A percentile compares a stretch with the other conserved stretches of the same genome.
These are phyloP conservation scores for fruit fly (Drosophila melanogaster) DNA, from an alignment of 1,140 invertebrate species.

Conservation along the genomic window Release_6_plus_ISO1_MT NT_033777.3:20082001-20082500, in stretches of 20 bases:
- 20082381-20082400: constrained; percentile 65
- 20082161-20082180: constrained; percentile 91
- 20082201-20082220: constrained; percentile 91
- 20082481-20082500: constrained; percentile 31
- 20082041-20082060: constrained; percentile 90
- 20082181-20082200: constrained; percentile 95
- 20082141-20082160: constrained; percentile 95
- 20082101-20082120: constrained; percentile 96
- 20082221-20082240: constrained; percentile 93
- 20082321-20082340: constrained; percentile 91
- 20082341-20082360: constrained; percentile 79
- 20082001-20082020: constrained; percentile 93
- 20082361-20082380: constrained; percentile 64
- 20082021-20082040: constrained; percentile 91
- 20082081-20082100: constrained; percentile 88
- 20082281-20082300: constrained; percentile 94
- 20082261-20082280: constrained; percentile 91
- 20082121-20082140: constrained; percentile 94
- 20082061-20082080: constrained; percentile 91
- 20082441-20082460: constrained; percentile 68
- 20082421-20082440: constrained; percentile 63
- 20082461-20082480: constrained; percentile 37
- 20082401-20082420: constrained; percentile 45
- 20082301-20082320: constrained; percentile 89
- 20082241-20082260: constrained; percentile 93